Conservation (phyloP, 2,888 invertebrate species). For the Copidosoma aretas region DNA sequence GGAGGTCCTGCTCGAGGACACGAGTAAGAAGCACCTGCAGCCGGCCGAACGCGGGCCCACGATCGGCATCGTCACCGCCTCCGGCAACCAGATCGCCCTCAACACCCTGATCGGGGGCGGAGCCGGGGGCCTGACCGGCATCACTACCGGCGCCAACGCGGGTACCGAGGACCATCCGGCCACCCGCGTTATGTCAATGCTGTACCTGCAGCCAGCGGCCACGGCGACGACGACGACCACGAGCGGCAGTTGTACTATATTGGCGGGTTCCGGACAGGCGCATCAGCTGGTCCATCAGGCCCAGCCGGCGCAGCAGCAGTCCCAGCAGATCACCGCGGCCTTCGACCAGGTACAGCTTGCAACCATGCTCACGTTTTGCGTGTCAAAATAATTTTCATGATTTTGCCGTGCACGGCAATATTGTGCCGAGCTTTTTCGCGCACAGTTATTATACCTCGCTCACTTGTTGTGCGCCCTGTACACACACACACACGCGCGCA, state of each 20-base stretch:
- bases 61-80: constrained; percentile 8
- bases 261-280: background rate
- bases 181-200: constrained; percentile 54
- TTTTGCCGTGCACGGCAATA: background rate
- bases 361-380: background rate
- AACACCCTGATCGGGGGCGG: background rate
- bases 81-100: constrained; percentile 6
- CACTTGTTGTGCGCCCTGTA: background rate
- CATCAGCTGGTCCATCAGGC: background rate
- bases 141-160: constrained; percentile 17
- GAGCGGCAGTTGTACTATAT: background rate
- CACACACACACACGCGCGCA: no score
- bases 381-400: background rate
- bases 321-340: constrained; percentile 5
- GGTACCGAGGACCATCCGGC: constrained; percentile 46
- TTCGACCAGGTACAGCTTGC: constrained; percentile 27
- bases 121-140: background rate
- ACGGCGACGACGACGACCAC: constrained; percentile 21
- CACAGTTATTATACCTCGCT: background rate
- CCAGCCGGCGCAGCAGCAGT: background rate
- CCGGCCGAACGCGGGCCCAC: constrained; percentile 6
- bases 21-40: constrained; percentile 44
- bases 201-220: constrained; percentile 56
- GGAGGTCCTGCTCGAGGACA: constrained; percentile 55
- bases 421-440: background rate